These are phyloP conservation scores for Aptenodytes forsteri DNA, from an alignment of 2,113 vertebrate genomes.

Conservation along the genomic window DNA sequence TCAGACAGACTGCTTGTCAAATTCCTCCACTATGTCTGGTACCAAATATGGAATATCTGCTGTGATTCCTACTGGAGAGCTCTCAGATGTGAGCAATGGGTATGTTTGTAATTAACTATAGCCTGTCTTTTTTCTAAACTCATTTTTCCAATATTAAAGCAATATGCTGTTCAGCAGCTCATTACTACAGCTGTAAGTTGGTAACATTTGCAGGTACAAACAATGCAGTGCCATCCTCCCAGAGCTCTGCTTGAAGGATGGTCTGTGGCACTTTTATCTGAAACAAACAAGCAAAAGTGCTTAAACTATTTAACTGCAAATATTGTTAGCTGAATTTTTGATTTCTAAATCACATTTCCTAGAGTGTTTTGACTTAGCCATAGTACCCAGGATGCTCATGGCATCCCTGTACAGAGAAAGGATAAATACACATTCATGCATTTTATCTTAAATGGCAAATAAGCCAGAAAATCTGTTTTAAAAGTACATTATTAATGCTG, in stretches of 20 bases:
- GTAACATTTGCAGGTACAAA: neutral
- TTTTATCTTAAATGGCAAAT: neutral
- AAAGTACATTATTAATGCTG: neutral
- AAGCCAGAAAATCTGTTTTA: neutral
- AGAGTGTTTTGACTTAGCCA: neutral
- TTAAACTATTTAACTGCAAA: neutral
- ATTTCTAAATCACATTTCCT: neutral
- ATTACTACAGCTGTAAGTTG: neutral
- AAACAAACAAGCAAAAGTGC: neutral
- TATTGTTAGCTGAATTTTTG: neutral
- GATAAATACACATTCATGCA: neutral
- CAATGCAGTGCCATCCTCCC: neutral
- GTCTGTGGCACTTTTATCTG: neutral
- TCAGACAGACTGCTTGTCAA: neutral
- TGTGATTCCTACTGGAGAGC: neutral
- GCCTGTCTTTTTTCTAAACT: neutral
- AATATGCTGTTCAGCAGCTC: neutral
- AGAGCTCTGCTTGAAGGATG: neutral
- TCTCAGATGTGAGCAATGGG: neutral
- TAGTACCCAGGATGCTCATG: neutral
- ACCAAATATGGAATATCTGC: neutral
- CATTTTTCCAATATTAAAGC: neutral
- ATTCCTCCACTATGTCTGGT: neutral
- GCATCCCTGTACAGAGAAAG: neutral
- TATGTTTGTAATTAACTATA: neutral